phyloP scores from a whole-genome alignment of 2,113 vertebrate species.

The Phaethon lepturus region DNA sequence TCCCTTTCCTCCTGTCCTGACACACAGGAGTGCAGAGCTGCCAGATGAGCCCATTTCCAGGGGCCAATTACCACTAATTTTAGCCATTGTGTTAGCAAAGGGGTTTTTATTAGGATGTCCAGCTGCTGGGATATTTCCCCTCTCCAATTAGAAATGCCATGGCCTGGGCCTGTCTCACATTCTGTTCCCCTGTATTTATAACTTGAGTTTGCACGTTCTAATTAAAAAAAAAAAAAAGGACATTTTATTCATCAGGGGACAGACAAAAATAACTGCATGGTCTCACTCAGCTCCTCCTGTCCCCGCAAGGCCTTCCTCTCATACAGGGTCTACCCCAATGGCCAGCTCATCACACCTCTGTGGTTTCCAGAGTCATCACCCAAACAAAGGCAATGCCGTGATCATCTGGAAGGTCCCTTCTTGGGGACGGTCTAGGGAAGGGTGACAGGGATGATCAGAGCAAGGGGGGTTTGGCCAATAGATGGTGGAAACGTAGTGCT shows the following conservation, averaged over 20 bases:
- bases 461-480: neutral
- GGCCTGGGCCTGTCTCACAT: slow-evolving; percentile 69
- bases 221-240: neutral
- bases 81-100: slow-evolving; percentile 51
- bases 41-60: slow-evolving; percentile 1
- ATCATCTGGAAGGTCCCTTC: neutral
- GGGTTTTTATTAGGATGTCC: slow-evolving; percentile 74
- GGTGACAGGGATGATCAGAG: neutral
- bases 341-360: neutral
- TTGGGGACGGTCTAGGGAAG: neutral
- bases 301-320: slow-evolving; percentile 4
- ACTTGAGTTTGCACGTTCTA: slow-evolving; percentile 69
- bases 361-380: neutral
- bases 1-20: neutral
- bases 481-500: neutral
- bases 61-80: slow-evolving; percentile 69
- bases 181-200: slow-evolving; percentile 80
- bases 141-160: slow-evolving; percentile 68
- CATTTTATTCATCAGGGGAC: slow-evolving; percentile 38
- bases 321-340: neutral
- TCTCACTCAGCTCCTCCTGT: neutral
- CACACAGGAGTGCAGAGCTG: neutral
- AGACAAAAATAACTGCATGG: slow-evolving; percentile 10
- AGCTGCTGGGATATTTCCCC: slow-evolving; percentile 75
- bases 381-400: neutral